phyloP scores from a whole-genome alignment of 2,888 invertebrate species.

The Hyposoter dolosus region DNA sequence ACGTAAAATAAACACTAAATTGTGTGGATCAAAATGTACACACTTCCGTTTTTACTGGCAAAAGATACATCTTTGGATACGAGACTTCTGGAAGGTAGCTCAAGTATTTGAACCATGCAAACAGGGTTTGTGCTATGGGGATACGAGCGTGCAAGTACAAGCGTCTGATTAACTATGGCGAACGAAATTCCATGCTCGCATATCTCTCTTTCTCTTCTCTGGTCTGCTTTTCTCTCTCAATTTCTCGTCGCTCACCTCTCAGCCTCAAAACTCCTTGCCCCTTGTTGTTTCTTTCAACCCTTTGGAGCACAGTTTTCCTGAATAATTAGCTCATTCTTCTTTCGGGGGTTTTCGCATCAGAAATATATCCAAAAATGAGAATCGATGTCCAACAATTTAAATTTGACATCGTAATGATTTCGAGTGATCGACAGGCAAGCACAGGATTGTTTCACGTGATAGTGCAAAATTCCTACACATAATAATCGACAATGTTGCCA shows the following conservation, averaged over 20 bases:
- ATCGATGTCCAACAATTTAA: background rate
- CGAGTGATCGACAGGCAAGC: background rate
- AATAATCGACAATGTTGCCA: background rate
- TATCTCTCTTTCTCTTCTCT: constrained; percentile 69
- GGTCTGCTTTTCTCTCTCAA: background rate
- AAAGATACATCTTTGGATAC: constrained; percentile 13
- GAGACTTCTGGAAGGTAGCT: constrained; percentile 26
- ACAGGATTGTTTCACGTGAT: background rate
- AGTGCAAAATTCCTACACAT: background rate
- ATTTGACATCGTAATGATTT: background rate
- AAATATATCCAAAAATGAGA: background rate
- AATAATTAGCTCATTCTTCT: too few species aligned
- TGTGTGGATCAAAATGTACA: background rate
- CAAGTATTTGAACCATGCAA: constrained; percentile 43
- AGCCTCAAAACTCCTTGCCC: constrained; percentile 13
- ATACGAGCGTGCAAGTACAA: constrained; percentile 37
- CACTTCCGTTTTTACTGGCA: background rate
- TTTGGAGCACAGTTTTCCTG: background rate
- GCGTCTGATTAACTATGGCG: constrained; percentile 61
- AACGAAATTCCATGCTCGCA: constrained; percentile 73
- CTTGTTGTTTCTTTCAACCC: background rate
- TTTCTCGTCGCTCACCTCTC: constrained; percentile 2
- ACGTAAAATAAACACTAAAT: constrained; percentile 4
- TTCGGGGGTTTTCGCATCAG: too few species aligned
- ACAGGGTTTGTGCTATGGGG: constrained; percentile 28